phyloP scores from a whole-genome alignment of 2,888 invertebrate species.

The Ectobius pallidus region DNA sequence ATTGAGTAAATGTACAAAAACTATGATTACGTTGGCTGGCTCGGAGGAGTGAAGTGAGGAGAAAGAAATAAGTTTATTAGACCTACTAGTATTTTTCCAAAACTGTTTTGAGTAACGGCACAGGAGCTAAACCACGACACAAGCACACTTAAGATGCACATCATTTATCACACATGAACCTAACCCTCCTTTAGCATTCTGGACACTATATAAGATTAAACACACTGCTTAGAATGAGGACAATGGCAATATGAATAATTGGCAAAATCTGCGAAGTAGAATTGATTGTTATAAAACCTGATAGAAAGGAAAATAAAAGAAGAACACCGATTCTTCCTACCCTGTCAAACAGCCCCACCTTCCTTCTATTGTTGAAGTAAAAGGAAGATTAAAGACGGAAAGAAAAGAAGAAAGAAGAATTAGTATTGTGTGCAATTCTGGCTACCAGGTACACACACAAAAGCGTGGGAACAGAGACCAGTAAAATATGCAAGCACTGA shows the following conservation, averaged over 20 bases:
- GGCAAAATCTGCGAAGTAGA: constrained; percentile 11
- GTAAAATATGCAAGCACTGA: constrained; percentile 31
- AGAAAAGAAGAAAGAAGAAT: not conserved
- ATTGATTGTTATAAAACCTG: not conserved
- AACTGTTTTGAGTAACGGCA: too few relatives aligned
- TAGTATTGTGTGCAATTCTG: not conserved
- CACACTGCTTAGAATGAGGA: not conserved
- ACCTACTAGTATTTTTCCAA: too few relatives aligned
- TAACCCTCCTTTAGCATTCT: too few relatives aligned
- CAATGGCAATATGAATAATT: constrained; percentile 18
- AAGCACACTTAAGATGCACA: too few relatives aligned
- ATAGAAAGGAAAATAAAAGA: too few relatives aligned
- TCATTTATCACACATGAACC: too few relatives aligned
- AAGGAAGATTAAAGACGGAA: constrained; percentile 29
- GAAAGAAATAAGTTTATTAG: too few relatives aligned
- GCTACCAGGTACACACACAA: constrained; percentile 23
- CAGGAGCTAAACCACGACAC: too few relatives aligned
- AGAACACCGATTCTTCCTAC: not conserved
- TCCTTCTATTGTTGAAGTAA: constrained; percentile 18
- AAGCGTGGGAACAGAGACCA: constrained; percentile 26
- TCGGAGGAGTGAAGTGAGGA: too few relatives aligned
- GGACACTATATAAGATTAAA: not conserved
- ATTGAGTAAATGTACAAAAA: too few relatives aligned
- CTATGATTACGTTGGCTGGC: too few relatives aligned
- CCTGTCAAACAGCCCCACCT: constrained; percentile 9